A percentile compares a stretch with the other conserved stretches of the same genome.
phyloP scores from a whole-genome alignment of 2,888 invertebrate genomes.

The Atrina japonica region DNA sequence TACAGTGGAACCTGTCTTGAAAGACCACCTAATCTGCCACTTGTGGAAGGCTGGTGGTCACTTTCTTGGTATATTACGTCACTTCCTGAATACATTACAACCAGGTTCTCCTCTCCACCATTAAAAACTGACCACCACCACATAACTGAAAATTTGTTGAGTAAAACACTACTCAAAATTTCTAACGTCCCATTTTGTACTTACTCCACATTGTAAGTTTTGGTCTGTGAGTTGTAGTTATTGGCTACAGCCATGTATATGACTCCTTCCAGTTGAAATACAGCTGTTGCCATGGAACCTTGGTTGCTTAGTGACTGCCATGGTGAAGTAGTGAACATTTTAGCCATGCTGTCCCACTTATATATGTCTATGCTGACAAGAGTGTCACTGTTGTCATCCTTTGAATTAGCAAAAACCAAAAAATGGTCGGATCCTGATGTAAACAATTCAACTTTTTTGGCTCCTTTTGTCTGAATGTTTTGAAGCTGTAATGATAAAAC shows the following conservation, averaged over 20 bases:
- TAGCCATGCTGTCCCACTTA: constrained; percentile 67
- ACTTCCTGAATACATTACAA: too few species aligned
- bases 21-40: too few species aligned
- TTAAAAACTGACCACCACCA: too few species aligned
- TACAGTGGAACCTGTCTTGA: too few species aligned
- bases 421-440: constrained; percentile 56
- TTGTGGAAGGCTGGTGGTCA: too few species aligned
- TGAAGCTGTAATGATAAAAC: constrained; percentile 67
- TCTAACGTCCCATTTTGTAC: constrained; percentile 36
- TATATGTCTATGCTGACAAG: constrained; percentile 67
- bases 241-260: constrained; percentile 73
- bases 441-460: constrained; percentile 70
- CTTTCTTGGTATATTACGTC: too few species aligned
- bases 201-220: constrained; percentile 65
- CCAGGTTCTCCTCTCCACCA: too few species aligned
- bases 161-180: too few species aligned
- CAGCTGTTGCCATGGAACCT: constrained; percentile 66
- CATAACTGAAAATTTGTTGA: too few species aligned
- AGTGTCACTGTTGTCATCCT: constrained; percentile 68
- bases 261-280: constrained; percentile 62
- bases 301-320: constrained; percentile 66
- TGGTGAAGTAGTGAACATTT: constrained; percentile 60
- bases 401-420: constrained; percentile 70
- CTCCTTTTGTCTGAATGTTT: constrained; percentile 70
- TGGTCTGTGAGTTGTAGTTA: constrained; percentile 62